Evolutionary conservation across 2,113 vertebrate species (phyloP), one percentile per base, ranked within the genome.

Genomic region (Fukomys damarensis): DNA sequence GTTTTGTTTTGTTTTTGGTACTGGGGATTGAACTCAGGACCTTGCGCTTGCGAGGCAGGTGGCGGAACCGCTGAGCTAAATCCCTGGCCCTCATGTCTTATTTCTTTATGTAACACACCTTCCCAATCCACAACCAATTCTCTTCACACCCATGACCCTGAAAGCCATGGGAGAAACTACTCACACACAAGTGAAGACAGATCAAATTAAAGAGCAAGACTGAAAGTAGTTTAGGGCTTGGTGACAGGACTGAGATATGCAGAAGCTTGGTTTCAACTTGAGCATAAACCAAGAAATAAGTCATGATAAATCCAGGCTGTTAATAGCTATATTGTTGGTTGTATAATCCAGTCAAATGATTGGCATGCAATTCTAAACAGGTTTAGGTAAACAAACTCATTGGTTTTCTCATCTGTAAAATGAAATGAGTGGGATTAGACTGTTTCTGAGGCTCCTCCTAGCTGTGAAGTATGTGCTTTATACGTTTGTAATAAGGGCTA

Each of bases 181-280:
- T 66, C 70, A 32, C 56, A 81, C 46, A 83, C 63, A 81, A 24
- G n/a, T 85, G 87, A 87, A 14, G 41, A 92, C 66, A 92, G 35
- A 92, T 38, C 80, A 65, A 81, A 96, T 82, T 89, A 86, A 95
- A 91, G n/a, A 93, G n/a, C 63, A 92, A 76, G 52, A 38, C 4
- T 87, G 74, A 68, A 83, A 86, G 56, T 52, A 59, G 38, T 76
- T 30, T 80, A 94, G 38, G 77, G 77, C 70, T 68, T 81, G 56
- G 68, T 89, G 63, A 74, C 86, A 52, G 63, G 13, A 41, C 54
- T 59, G 86, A 82, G 74, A 74, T 61, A 66, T 41, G 83, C 49
- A 2, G 54, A 96, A 96, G 63, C 19, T 87, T 68, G 81, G 35
- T 77, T 94, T 82, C 88, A 93, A 54, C 58, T 30, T 72, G n/a